phyloP scores from a whole-genome alignment of 2,113 vertebrate genomes.

The Regulus satrapa region DNA sequence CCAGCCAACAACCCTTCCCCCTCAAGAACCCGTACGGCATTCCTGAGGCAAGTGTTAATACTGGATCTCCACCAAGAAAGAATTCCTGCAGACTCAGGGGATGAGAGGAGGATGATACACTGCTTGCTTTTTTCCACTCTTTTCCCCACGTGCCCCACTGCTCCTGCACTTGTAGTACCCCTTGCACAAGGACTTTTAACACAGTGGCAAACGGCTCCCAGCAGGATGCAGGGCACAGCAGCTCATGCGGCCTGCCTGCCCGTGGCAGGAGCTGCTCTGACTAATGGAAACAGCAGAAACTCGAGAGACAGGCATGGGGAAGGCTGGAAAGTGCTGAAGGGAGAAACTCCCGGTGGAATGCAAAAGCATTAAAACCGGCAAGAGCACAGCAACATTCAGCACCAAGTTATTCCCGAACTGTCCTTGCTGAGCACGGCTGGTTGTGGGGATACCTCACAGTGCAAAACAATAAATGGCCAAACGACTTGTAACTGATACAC shows the following conservation, averaged over 20 bases:
- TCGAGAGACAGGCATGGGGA: neutral
- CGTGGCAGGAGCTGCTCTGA: neutral
- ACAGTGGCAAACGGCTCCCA: accelerated
- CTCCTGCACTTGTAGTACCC: neutral
- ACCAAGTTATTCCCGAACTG: neutral
- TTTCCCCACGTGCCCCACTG: neutral
- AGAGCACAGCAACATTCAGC: neutral
- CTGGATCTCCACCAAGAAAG: slow-evolving; percentile 1
- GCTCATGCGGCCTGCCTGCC: neutral
- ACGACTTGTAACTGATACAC: accelerated
- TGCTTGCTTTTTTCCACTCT: neutral
- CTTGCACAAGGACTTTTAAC: neutral
- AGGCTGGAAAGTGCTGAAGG: neutral
- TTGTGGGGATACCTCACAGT: neutral
- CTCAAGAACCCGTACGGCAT: neutral
- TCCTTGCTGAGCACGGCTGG: neutral
- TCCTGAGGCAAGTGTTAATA: slow-evolving; percentile 19
- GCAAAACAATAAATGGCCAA: neutral
- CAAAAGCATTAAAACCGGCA: neutral
- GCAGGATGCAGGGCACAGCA: neutral
- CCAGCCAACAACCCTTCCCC: neutral
- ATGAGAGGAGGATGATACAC: neutral
- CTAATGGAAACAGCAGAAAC: neutral
- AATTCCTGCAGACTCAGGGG: neutral
- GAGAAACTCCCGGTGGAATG: neutral